Evolutionary conservation across 2,888 invertebrate species (phyloP), one percentile per base, ranked within the genome.

Genomic region (Polydesmus complanatus): DNA sequence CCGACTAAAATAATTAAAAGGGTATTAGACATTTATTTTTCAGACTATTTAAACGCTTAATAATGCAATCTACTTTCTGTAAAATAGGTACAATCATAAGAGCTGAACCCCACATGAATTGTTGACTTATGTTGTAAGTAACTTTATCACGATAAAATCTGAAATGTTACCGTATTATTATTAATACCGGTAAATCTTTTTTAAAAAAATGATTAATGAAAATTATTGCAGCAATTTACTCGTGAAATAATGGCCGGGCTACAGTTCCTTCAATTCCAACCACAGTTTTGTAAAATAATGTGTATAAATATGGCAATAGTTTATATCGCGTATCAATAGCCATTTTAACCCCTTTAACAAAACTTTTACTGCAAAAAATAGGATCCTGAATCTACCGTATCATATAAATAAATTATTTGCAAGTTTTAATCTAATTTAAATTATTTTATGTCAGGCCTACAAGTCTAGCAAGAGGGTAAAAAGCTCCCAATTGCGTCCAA

Each of bases 401-500:
- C 25, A 23, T 27, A 47, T 54, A 54, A 37, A 5, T 19, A 11
- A 58, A 26, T 51, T 1, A 50, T 58, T 18, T 23, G 23, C 23
- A n/a, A 2, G n/a, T 26, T 11, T 27, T 25, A 21, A 37, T 56
- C n/a, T n/a, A 21, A 56, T 22, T 22, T 51, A 58, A 48, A n/a
- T 22, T 8, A 18, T 19, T 18, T 55, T 3, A 53, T 26, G 19
- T 3, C 23, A 51, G 8, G 14, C 48, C 19, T 52, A 26, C 53
- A 26, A 49, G 56, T 60, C 27, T 50, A 54, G 61, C 47, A 22
- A 67, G 65, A 0, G 74, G 73, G 65, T 72, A 73, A 66, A 75
- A 75, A 5, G 74, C 72, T 19, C 73, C 73, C 1, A 74, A 65
- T 62, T 74, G 73, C 26, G 69, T 66, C 77, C 77, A 77, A 11